A percentile compares a stretch with the other conserved stretches of the same genome.
Evolutionary conservation across 2,888 invertebrate species (phyloP).

Genomic region (Rhamphomyia laevipes): DNA sequence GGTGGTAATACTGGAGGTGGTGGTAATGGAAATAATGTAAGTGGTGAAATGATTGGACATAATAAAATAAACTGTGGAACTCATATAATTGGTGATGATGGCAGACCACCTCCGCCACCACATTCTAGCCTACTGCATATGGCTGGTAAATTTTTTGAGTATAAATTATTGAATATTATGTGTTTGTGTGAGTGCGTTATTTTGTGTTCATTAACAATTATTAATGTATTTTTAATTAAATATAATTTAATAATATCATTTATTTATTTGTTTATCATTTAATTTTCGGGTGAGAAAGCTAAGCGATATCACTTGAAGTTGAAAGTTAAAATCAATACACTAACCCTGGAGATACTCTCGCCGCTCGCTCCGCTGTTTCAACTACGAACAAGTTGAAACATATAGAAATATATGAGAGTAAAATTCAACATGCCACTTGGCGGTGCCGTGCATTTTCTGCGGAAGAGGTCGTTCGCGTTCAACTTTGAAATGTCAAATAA

Average conservation of each 20-base stretch:
- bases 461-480: too few relatives aligned
- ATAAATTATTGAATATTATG: constrained; percentile 5
- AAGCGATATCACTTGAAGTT: too few relatives aligned
- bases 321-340: too few relatives aligned
- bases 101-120: constrained; percentile 61
- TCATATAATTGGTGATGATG: constrained; percentile 38
- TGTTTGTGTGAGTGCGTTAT: constrained; percentile 13
- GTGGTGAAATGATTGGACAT: constrained; percentile 1
- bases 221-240: neutral
- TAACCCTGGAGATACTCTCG: too few relatives aligned
- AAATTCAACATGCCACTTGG: too few relatives aligned
- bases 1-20: constrained; percentile 14
- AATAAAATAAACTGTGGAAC: constrained; percentile 3
- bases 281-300: too few relatives aligned
- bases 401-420: too few relatives aligned
- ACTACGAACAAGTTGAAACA: too few relatives aligned
- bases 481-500: too few relatives aligned
- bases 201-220: constrained; percentile 3
- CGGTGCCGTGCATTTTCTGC: too few relatives aligned
- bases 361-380: too few relatives aligned
- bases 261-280: too few relatives aligned
- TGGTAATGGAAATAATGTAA: neutral
- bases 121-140: constrained; percentile 68
- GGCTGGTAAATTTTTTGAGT: constrained; percentile 50
- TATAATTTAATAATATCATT: neutral